Evolutionary conservation across 2,113 vertebrate species (phyloP).

Genomic region (Alligator mississippiensis): DNA sequence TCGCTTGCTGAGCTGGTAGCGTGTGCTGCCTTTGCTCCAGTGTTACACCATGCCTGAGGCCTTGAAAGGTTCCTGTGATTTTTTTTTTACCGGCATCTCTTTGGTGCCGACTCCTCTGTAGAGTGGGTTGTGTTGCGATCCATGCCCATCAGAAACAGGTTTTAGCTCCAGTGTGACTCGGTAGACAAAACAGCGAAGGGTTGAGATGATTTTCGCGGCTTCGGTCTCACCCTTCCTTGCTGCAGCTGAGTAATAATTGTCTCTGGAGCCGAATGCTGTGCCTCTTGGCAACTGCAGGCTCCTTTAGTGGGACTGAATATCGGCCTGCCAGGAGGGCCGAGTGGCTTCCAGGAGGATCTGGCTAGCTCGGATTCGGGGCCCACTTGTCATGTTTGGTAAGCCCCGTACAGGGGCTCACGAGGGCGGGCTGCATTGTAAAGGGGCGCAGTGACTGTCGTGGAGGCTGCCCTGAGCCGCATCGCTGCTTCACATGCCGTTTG

Average conservation of each 20-base stretch:
- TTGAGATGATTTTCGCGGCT: not conserved
- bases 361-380: not conserved
- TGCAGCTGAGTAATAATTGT: not conserved
- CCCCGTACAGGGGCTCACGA: accelerated
- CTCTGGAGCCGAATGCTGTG: not conserved
- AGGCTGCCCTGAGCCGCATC: too few species aligned
- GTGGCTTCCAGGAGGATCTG: too few species aligned
- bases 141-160: too few species aligned
- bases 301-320: not conserved
- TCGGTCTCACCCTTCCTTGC: not conserved
- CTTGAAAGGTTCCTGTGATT: too few species aligned
- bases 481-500: too few species aligned
- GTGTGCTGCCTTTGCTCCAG: not conserved
- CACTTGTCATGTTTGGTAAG: accelerated
- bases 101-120: too few species aligned
- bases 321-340: accelerated
- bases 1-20: not conserved
- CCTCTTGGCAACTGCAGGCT: accelerated
- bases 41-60: too few species aligned
- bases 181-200: accelerated
- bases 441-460: too few species aligned
- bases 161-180: accelerated
- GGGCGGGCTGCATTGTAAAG: too few species aligned
- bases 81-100: too few species aligned
- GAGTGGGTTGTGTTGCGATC: too few species aligned